A percentile compares a stretch with the other conserved stretches of the same genome.
Evolutionary conservation across 2,797 vertebrate species (phyloP).

Genomic region (Sebastes nivosus): DNA sequence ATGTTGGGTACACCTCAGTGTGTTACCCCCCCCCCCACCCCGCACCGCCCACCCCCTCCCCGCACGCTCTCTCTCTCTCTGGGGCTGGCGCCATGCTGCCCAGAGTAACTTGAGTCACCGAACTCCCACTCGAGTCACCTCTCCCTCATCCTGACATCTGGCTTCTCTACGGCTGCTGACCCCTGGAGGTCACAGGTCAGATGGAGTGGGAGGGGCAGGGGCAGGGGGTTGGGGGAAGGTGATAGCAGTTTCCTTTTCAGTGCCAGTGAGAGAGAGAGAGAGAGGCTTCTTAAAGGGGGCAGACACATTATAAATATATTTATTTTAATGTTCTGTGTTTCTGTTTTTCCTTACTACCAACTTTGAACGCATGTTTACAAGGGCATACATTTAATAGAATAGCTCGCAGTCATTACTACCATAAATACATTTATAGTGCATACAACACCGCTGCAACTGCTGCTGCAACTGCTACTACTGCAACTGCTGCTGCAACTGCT

Average conservation of each 20-base stretch:
- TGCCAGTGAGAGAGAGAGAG: slow-evolving; percentile 76
- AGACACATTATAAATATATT: neutral
- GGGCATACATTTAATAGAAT: neutral
- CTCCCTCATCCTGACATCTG: slow-evolving; percentile 91
- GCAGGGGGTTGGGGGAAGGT: slow-evolving; percentile 44
- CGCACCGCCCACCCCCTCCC: neutral
- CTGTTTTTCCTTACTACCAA: neutral
- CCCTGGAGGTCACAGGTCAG: slow-evolving; percentile 85
- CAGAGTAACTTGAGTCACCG: slow-evolving; percentile 85
- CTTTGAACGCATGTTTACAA: neutral
- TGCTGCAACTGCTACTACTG: neutral
- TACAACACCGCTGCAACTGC: neutral
- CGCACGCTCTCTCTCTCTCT: neutral
- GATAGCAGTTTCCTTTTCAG: slow-evolving; percentile 76
- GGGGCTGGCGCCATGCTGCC: slow-evolving; percentile 85
- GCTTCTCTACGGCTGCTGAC: slow-evolving; percentile 88
- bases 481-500: neutral
- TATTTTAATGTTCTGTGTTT: neutral
- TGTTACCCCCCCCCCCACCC: neutral
- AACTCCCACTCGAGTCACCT: slow-evolving; percentile 62
- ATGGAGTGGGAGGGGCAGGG: slow-evolving; percentile 8
- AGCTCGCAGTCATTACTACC: neutral
- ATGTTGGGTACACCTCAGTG: neutral
- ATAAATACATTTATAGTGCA: neutral
- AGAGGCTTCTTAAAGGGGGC: slow-evolving; percentile 70